Evolutionary conservation across 2,113 vertebrate genomes (phyloP).

Genomic region (Calypte anna): DNA sequence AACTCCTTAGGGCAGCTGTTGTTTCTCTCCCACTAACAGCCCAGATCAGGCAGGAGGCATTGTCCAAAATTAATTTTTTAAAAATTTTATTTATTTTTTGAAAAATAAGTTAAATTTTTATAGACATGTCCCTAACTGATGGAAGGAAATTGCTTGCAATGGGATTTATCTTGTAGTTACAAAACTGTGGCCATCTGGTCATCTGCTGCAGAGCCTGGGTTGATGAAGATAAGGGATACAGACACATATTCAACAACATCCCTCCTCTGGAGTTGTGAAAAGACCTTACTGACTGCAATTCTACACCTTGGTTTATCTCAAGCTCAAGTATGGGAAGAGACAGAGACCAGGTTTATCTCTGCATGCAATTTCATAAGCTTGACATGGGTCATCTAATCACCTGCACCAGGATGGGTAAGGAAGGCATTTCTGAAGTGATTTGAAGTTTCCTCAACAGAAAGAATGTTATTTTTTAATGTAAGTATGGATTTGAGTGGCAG

Average conservation of each 20-base stretch:
- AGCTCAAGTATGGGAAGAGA: background rate
- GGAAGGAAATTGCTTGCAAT: background rate
- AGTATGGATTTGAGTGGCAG: background rate
- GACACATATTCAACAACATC: background rate
- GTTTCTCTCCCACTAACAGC: background rate
- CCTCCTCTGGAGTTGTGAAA: background rate
- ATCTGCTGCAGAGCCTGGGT: background rate
- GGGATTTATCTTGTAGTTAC: conserved; percentile 10
- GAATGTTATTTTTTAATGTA: background rate
- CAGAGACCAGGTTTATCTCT: background rate
- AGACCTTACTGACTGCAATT: background rate
- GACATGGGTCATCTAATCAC: background rate
- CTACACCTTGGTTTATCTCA: background rate
- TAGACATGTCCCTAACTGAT: background rate
- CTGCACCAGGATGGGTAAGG: background rate
- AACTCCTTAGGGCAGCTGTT: background rate
- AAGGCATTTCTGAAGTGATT: background rate
- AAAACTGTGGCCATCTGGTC: background rate
- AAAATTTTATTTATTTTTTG: no score
- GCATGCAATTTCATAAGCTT: background rate
- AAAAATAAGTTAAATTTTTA: background rate
- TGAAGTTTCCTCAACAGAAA: background rate
- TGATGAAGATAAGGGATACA: background rate
- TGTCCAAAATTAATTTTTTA: background rate
- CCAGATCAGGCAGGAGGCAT: background rate